phyloP scores from a whole-genome alignment of 2,888 invertebrate species.

The Steinernema scapterisci region DNA sequence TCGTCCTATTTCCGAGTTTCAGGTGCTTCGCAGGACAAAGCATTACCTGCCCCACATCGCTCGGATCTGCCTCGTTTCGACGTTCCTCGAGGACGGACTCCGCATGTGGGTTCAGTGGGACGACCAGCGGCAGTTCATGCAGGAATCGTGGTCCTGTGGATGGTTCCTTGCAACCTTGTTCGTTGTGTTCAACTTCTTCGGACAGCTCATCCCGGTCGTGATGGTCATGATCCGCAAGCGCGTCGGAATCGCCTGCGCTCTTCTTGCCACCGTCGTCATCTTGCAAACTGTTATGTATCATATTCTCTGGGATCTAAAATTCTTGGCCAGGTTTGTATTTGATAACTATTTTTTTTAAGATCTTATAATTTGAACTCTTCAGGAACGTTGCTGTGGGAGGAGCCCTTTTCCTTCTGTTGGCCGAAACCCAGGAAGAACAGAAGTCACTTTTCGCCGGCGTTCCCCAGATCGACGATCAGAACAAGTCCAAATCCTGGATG shows the following conservation, averaged over 20 bases:
- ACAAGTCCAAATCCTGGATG: constrained; percentile 93
- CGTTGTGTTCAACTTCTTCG: constrained; percentile 90
- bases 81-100: constrained; percentile 97
- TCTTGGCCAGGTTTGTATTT: constrained; percentile 76
- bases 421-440: constrained; percentile 75
- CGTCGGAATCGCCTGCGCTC: constrained; percentile 80
- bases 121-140: constrained; percentile 68
- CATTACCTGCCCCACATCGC: constrained; percentile 89
- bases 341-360: not conserved
- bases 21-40: constrained; percentile 67
- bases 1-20: constrained; percentile 35
- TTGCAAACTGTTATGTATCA: constrained; percentile 79
- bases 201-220: constrained; percentile 92
- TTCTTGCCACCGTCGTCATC: constrained; percentile 91
- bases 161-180: constrained; percentile 89
- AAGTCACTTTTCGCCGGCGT: constrained; percentile 86
- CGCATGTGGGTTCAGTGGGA: constrained; percentile 89
- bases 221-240: constrained; percentile 88
- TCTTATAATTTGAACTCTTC: constrained; percentile 36
- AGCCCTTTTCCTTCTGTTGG: constrained; percentile 89
- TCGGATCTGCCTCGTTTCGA: constrained; percentile 92
- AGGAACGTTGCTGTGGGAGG: constrained; percentile 94
- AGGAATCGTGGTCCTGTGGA: constrained; percentile 79
- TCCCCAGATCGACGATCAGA: constrained; percentile 76
- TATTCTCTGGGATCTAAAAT: constrained; percentile 97